phyloP scores from a whole-genome alignment of 2,888 invertebrate species.

The Sympetrum striolatum region DNA sequence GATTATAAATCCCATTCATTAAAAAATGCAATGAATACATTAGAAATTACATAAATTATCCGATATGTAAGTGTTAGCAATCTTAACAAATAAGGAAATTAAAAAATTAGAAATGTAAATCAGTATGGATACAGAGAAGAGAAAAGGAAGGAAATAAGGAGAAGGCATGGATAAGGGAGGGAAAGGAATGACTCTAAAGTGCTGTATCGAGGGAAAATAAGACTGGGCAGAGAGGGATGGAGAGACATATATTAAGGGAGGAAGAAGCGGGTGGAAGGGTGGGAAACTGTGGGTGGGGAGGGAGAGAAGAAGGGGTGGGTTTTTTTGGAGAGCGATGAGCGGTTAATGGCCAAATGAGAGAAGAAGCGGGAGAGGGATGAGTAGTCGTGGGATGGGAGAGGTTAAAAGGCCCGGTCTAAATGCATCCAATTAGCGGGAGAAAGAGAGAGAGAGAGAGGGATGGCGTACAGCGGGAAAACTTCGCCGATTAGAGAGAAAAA shows the following conservation, averaged over 20 bases:
- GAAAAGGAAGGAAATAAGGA: too few relatives aligned
- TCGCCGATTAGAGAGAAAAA: background rate
- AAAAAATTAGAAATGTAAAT: too few relatives aligned
- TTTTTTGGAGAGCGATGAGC: background rate
- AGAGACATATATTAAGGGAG: background rate
- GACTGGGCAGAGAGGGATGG: background rate
- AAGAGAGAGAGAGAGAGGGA: background rate
- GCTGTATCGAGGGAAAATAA: too few relatives aligned
- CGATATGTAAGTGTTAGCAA: too few relatives aligned
- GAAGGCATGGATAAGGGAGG: too few relatives aligned
- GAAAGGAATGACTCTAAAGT: too few relatives aligned
- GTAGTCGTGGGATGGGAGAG: background rate
- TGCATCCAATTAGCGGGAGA: background rate
- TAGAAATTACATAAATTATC: too few relatives aligned
- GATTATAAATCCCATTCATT: too few relatives aligned
- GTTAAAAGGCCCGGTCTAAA: background rate
- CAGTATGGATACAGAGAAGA: too few relatives aligned
- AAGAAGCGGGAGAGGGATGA: background rate
- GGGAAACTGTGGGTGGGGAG: background rate
- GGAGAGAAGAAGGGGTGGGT: background rate
- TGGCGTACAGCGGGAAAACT: background rate
- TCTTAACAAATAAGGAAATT: too few relatives aligned
- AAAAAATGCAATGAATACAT: too few relatives aligned
- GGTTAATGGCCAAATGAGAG: background rate
- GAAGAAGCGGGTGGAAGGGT: background rate